phyloP scores from a whole-genome alignment of 2,113 vertebrate species.

The Gopherus flavomarginatus region DNA sequence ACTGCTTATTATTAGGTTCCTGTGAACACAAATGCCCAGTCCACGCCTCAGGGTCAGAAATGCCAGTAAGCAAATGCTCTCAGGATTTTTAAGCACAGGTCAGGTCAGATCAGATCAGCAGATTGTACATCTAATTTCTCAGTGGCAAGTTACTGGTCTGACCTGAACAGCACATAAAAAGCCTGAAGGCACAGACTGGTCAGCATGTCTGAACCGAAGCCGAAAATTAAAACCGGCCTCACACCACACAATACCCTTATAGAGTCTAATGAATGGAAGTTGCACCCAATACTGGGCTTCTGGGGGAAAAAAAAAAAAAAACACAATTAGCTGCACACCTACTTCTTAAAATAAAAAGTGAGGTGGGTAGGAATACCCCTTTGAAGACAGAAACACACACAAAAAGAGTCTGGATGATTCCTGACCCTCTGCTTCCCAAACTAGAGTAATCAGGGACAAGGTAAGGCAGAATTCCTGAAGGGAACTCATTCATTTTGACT shows the following conservation, averaged over 20 bases:
- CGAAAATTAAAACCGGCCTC: background rate
- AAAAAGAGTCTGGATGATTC: background rate
- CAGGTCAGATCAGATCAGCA: constrained; percentile 48
- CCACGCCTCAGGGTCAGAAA: background rate
- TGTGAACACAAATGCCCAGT: constrained; percentile 51
- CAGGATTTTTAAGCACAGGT: constrained; percentile 32
- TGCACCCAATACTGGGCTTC: background rate
- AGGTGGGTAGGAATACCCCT: background rate
- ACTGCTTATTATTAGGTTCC: constrained; percentile 63
- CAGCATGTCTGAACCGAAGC: background rate
- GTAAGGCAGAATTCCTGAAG: background rate
- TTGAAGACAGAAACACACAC: background rate
- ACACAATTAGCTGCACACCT: background rate
- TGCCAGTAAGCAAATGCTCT: background rate
- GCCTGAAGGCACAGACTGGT: constrained; percentile 12
- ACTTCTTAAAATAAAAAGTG: background rate
- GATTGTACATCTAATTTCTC: background rate
- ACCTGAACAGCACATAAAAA: constrained; percentile 12
- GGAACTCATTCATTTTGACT: background rate
- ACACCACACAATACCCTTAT: background rate
- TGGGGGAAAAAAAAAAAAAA: background rate
- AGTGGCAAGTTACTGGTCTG: background rate
- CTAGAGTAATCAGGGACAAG: background rate
- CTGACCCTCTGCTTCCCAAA: background rate
- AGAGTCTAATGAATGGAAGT: background rate